Base-by-base conservation (phyloP, 2,113 vertebrate species). In the Axis porcinus region DNA sequence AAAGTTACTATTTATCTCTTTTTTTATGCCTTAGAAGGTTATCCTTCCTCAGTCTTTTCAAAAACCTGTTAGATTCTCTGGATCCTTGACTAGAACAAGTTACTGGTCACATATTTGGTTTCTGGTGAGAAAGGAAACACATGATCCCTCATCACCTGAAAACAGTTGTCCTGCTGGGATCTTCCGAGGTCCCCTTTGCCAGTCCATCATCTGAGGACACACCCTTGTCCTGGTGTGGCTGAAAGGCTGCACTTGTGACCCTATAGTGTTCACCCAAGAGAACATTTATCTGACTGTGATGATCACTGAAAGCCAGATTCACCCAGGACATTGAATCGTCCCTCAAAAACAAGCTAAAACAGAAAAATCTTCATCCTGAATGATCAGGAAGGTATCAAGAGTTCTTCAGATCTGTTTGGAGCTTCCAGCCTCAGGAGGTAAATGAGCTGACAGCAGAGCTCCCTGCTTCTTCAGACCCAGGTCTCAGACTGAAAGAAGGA, bases 341-440 rank as follows among this genome's bases (percentile, higher is more conserved):
- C n/a, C 79, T 21, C 45, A 94, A 58, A 97, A 97, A 91, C 52
- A 90, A 94, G 33, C 43, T 40, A 93, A 96, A 87, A 45, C 23
- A 78, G 91, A 92, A 67, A 78, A 84, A 45, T 45, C 81, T 92
- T 58, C 64, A 36, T 85, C 52, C 54, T 57, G 57, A 97, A 81
- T 57, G 40, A 94, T 60, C 79, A 93, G 85, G 86, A 82, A n/a
- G 87, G 64, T 58, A 16, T 94, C 40, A 82, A 91, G 94, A 57
- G 92, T 89, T 85, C 97, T 96, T 97, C 92, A 91, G 57, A 43
- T 86, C 54, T 95, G 57, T 93, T 74, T 74, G 89, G 57, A 78
- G 45, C 93, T 62, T 54, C 57, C 58, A 70, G 40, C 43, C 91
- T 82, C 91, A 92, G 95, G 97, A 97, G 94, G 91, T 93, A 97